Conservation (phyloP, 2,888 invertebrate species). For the Tiliacea citrago region DNA sequence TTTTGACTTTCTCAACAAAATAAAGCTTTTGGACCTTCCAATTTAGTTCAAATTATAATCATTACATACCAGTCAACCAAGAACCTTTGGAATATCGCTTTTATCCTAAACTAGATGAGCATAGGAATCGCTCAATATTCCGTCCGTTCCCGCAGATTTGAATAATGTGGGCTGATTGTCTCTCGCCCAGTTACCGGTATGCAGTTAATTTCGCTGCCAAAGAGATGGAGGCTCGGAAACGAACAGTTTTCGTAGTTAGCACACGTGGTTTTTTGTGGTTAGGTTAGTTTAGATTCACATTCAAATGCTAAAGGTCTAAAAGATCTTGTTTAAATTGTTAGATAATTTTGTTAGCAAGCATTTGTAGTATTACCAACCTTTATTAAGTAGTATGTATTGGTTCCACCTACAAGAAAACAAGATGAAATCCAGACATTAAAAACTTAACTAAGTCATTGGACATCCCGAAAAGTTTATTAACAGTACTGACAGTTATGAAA, state of each 20-base stretch:
- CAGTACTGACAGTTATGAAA: background rate
- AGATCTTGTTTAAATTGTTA: background rate
- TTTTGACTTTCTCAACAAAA: background rate
- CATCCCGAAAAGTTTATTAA: background rate
- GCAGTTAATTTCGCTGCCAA: slow-evolving; percentile 64
- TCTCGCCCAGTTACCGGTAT: slow-evolving; percentile 43
- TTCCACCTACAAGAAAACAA: background rate
- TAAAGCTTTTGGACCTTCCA: background rate
- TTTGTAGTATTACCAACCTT: background rate
- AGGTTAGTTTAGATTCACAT: slow-evolving; percentile 10
- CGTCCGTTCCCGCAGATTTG: slow-evolving; percentile 53
- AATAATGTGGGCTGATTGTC: slow-evolving; percentile 66
- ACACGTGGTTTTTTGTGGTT: slow-evolving; percentile 20
- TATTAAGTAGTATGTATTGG: background rate
- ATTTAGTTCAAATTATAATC: background rate
- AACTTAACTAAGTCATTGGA: background rate
- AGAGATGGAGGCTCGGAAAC: slow-evolving; percentile 19
- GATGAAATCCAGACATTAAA: background rate
- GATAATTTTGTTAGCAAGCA: background rate
- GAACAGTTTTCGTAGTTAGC: slow-evolving; percentile 30
- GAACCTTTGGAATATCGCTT: background rate
- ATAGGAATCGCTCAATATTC: slow-evolving; percentile 37
- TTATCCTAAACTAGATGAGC: slow-evolving; percentile 1
- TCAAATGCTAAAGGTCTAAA: background rate
- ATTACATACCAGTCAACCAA: background rate